Percentiles rank a stretch among this genome's conserved stretches.
These are phyloP conservation scores for Lucilia cuprina DNA, from an alignment of 1,140 invertebrate species.

Conservation along the genomic window DNA sequence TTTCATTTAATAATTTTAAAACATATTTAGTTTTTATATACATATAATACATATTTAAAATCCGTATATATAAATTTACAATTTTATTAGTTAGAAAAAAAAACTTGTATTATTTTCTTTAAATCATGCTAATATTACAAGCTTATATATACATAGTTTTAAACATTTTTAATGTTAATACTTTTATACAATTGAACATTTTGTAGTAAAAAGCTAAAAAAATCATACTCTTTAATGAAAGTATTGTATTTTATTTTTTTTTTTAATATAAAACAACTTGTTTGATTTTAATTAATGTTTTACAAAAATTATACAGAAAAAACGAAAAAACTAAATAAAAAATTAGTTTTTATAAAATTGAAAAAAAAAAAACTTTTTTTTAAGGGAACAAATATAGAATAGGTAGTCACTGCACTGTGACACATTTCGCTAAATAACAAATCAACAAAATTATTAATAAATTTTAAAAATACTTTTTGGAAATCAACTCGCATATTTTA, in stretches of 20 bases:
- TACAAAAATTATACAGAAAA: background rate
- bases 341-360: background rate
- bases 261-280: background rate
- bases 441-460: no score
- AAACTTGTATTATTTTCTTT: constrained; percentile 2
- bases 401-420: no score
- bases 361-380: background rate
- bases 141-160: background rate
- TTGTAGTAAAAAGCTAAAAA: background rate
- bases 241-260: background rate
- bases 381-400: background rate
- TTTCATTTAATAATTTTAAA: background rate
- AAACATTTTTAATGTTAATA: background rate
- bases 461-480: no score
- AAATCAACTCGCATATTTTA: no score
- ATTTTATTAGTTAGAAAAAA: background rate
- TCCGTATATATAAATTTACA: background rate
- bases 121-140: background rate
- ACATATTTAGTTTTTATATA: background rate
- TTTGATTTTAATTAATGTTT: background rate
- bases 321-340: background rate
- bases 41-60: background rate
- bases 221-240: background rate
- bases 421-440: no score
- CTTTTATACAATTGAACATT: background rate